Evolutionary conservation across 2,797 vertebrate genomes (phyloP).

Genomic region (Lutjanus argentimaculatus): DNA sequence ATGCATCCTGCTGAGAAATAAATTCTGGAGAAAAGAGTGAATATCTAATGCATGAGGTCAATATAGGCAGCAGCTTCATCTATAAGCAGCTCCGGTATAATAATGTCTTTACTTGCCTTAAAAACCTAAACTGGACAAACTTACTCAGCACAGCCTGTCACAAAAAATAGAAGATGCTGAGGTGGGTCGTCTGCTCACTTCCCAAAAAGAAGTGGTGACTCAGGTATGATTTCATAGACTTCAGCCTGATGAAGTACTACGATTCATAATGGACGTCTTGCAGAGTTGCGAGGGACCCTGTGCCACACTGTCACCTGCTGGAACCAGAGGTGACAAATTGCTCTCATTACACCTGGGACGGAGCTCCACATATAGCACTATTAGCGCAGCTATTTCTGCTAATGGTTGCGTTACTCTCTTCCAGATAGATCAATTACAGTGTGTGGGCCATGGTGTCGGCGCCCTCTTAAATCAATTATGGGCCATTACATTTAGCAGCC

Average conservation of each 20-base stretch:
- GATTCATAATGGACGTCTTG: slow-evolving; percentile 63
- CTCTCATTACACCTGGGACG: slow-evolving; percentile 84
- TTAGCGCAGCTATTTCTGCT: slow-evolving; percentile 84
- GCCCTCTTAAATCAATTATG: slow-evolving; percentile 82
- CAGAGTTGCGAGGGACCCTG: slow-evolving; percentile 54
- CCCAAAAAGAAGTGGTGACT: slow-evolving; percentile 18
- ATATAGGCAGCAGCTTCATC: neutral
- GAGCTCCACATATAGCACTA: slow-evolving; percentile 81
- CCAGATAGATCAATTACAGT: slow-evolving; percentile 83
- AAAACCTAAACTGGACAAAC: neutral
- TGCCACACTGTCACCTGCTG: slow-evolving; percentile 73
- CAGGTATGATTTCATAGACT: slow-evolving; percentile 52
- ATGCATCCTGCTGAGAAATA: neutral
- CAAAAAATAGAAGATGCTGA: slow-evolving; percentile 7
- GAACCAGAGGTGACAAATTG: slow-evolving; percentile 83
- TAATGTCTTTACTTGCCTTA: neutral
- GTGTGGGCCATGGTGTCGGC: slow-evolving; percentile 62
- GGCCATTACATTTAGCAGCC: slow-evolving; percentile 64
- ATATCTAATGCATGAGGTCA: neutral
- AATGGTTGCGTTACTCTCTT: slow-evolving; percentile 80
- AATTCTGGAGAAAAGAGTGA: neutral
- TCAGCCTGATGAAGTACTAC: slow-evolving; percentile 39
- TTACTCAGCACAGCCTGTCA: neutral
- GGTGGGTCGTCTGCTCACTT: neutral
- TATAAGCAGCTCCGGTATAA: neutral